Base-by-base conservation (phyloP, 2,113 vertebrate species). In the Hippocampus comes region DNA sequence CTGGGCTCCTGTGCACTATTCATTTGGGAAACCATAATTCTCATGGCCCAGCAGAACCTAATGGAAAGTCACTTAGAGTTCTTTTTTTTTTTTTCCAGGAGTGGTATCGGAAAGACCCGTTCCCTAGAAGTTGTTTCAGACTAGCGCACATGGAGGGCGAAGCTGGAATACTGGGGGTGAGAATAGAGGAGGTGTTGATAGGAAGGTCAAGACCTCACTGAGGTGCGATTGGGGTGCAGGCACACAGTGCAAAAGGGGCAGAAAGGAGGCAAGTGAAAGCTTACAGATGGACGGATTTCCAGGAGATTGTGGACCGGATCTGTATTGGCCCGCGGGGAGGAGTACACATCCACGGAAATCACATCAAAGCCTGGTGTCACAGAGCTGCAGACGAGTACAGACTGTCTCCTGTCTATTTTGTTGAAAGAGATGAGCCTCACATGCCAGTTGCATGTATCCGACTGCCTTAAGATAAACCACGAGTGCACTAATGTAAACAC, bases 1-100 rank as follows among this genome's bases (percentile, higher is more conserved):
- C 71, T 60, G 42, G 74, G 89, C 89, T 92, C 87, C 91, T 85
- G 90, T 92, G 88, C 89, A 82, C 91, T 90, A 88, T 89, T 91
- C 89, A 89, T 91, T 92, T 91, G 89, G 90, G 90, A 93, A 91
- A 89, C 88, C 88, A 91, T 92, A 90, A 91, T 91, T 92, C 90
- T 92, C 92, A 84, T 88, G 87, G 90, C 88, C 87, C 88, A 71
- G 87, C 85, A 88, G 80, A 91, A 91, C 83, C 88, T 88, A 92
- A 92, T 91, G 92, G 92, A 93, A 93, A 92, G 87, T 92, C 85
- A 78, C 91, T 93, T 91, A 90, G 82, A 57, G 27, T 23, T 46
- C 68, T 51, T 18, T 85, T 78, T 82, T 65, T 74, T 78, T 90
- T 86, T 90, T 89, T 87, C 83, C 78, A 67, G 86, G 80, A 86